phyloP scores from a whole-genome alignment of 2,113 vertebrate species.

The Istiophorus platypterus region DNA sequence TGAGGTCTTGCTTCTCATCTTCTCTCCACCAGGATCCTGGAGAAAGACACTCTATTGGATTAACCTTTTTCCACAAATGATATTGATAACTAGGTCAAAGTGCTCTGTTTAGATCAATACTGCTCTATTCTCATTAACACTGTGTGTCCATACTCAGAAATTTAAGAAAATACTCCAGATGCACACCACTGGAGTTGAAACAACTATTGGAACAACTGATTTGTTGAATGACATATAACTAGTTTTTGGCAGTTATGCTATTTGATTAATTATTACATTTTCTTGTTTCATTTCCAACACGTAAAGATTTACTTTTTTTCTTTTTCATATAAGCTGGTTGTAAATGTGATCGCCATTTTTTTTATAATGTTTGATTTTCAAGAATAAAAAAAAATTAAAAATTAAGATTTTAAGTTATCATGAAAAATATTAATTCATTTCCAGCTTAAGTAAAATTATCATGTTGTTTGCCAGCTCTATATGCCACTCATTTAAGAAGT shows the following conservation, averaged over 20 bases:
- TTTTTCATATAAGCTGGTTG: not conserved
- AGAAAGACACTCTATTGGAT: not conserved
- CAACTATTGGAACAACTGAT: not conserved
- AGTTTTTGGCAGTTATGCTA: not conserved
- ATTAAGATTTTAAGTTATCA: not conserved
- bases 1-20: not conserved
- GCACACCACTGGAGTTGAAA: not conserved
- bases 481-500: not conserved
- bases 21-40: conserved; percentile 14
- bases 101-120: conserved; percentile 48
- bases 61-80: conserved; percentile 36
- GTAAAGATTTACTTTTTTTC: not conserved
- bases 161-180: not conserved
- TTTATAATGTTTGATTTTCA: not conserved
- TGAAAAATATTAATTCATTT: not conserved
- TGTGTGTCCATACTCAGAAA: not conserved
- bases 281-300: not conserved
- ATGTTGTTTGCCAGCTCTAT: not conserved
- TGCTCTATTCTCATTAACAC: conserved; percentile 14
- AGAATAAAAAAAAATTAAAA: not conserved
- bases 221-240: not conserved
- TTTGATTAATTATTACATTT: not conserved
- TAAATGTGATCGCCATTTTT: not conserved
- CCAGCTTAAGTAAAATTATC: not conserved
- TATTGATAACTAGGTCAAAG: conserved; percentile 50